Conservation (phyloP, 2,113 vertebrate species). For the Coracopsis vasa region DNA sequence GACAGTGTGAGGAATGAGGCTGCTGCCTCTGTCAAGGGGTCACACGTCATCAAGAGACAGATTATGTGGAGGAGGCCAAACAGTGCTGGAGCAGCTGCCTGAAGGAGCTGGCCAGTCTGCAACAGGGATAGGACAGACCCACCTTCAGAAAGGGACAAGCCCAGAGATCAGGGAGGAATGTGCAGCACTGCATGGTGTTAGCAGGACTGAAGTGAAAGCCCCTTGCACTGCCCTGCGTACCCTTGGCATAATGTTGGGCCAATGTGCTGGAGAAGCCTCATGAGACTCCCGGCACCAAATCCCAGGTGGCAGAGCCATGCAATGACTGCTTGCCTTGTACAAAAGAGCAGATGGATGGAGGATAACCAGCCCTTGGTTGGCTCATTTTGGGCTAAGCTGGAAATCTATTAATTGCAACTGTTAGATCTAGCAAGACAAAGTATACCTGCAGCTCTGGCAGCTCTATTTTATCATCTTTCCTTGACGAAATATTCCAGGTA, state of each 20-base stretch:
- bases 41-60: neutral
- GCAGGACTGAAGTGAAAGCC: neutral
- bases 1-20: neutral
- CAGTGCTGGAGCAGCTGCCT: neutral
- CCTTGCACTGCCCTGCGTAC: neutral
- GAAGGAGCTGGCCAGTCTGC: neutral
- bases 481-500: neutral
- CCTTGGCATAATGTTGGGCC: rapidly evolving
- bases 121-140: neutral
- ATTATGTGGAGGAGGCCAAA: neutral
- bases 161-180: neutral
- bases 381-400: neutral
- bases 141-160: neutral
- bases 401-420: neutral
- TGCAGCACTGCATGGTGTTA: rapidly evolving
- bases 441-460: neutral
- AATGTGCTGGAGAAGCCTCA: neutral
- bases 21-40: neutral
- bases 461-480: neutral
- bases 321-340: neutral
- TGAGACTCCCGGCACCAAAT: rapidly evolving
- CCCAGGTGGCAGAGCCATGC: rapidly evolving
- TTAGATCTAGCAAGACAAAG: neutral
- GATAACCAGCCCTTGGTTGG: neutral
- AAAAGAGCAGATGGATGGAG: neutral